Evolutionary conservation across 2,797 vertebrate species (phyloP).

Genomic region (Sebastes vulpes): DNA sequence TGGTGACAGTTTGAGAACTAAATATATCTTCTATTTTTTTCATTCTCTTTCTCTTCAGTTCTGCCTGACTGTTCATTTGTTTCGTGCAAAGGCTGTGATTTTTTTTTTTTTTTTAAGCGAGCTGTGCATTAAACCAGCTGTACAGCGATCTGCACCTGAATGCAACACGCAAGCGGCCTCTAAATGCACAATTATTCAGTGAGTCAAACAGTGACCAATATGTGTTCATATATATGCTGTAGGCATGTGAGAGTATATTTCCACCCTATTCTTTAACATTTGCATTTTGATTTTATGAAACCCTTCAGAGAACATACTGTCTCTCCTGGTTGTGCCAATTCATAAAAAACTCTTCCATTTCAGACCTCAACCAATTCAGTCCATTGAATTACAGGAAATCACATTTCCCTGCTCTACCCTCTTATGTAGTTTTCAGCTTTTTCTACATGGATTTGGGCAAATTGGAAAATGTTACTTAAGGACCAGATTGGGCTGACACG

Average conservation of each 20-base stretch:
- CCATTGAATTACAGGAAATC: slow-evolving; percentile 47
- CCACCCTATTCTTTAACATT: neutral
- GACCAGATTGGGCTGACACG: slow-evolving; percentile 7
- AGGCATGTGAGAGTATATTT: neutral
- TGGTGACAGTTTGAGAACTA: slow-evolving; percentile 55
- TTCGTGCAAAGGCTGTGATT: slow-evolving; percentile 13
- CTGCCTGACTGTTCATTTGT: slow-evolving; percentile 20
- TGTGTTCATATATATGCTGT: neutral
- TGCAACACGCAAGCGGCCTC: neutral
- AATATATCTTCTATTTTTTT: slow-evolving; percentile 46
- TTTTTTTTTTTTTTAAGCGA: neutral
- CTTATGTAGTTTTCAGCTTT: slow-evolving; percentile 39
- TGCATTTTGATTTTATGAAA: neutral
- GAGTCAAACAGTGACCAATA: neutral
- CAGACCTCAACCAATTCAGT: slow-evolving; percentile 11
- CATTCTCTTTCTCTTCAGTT: slow-evolving; percentile 13
- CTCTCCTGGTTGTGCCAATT: slow-evolving; percentile 2
- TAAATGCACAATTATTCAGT: slow-evolving; percentile 15
- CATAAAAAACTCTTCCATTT: slow-evolving; percentile 23
- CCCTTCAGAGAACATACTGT: slow-evolving; percentile 1
- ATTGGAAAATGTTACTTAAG: slow-evolving; percentile 56
- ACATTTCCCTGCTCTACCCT: slow-evolving; percentile 18
- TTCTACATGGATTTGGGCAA: slow-evolving; percentile 31
- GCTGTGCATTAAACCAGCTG: slow-evolving; percentile 29
- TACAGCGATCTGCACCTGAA: slow-evolving; percentile 5